Base-by-base conservation (phyloP, 2,888 invertebrate genomes). In the Leptogaster cylindrica region DNA sequence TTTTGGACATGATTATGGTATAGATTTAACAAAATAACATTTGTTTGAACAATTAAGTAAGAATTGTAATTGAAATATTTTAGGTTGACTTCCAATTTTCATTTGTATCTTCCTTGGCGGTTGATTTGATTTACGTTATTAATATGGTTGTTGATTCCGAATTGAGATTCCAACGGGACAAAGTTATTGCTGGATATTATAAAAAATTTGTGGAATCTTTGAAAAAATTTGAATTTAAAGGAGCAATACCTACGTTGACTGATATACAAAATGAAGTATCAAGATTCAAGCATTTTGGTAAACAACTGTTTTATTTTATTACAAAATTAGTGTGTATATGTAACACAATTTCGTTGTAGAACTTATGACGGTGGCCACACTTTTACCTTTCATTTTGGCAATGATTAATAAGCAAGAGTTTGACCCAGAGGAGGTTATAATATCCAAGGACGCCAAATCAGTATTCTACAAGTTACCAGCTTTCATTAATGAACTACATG, bases 11-110 rank as follows among this genome's bases (percentile, higher is more conserved):
- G 20, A 39, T 65, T 23, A 20, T 69, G 16, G 69, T 69, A 69
- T 18, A 10, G 1, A 44, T 7, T 16, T 50, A 41, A 14, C 2
- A 7, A 12, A 41, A 10, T 41, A 4, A 8, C 7, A 25, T 16
- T 6, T 25, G 1, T n/a, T n/a, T 0, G 41, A 14, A 5, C 2
- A 6, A n/a, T n/a, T n/a, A n/a, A n/a, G 5, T 5, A 39, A 6
- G 6, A 50, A 50, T 2, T 58, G 12, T 12, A 12, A 7, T 3
- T 14, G n/a, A n/a, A 23, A 23, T 25, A 2, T 41, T 58, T 50
- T 23, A 71, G 71, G 16, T 71, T 51, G 71, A 71, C 51, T 70
- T 70, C 39, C 68, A 70, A 66, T 12, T 70, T 7, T 58, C 65
- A n/a, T 25, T 70, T n/a, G 69, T 68, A 67, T 64, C 64, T 28